Conservation (phyloP, 2,888 invertebrate species). For the Aethes cnicana region DNA sequence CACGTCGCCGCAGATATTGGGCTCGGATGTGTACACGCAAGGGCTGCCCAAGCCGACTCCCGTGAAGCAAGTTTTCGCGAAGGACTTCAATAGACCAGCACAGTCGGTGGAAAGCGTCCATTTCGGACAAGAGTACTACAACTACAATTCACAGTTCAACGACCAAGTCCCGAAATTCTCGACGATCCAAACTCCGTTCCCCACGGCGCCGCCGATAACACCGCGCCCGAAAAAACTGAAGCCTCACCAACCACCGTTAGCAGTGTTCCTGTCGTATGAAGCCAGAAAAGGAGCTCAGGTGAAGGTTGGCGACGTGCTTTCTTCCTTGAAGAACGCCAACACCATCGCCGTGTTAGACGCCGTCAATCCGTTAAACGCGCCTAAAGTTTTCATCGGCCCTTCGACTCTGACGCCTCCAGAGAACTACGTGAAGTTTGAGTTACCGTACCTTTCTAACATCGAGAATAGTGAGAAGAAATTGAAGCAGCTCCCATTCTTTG, state of each 20-base stretch:
- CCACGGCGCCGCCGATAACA: conserved; percentile 69
- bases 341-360: conserved; percentile 90
- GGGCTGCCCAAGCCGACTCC: conserved; percentile 50
- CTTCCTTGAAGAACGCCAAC: conserved; percentile 86
- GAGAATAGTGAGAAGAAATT: conserved; percentile 88
- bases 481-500: conserved; percentile 90
- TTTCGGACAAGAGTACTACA: conserved; percentile 54
- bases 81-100: conserved; percentile 54
- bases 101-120: conserved; percentile 53
- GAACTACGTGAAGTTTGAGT: conserved; percentile 90
- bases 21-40: conserved; percentile 59
- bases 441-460: conserved; percentile 90
- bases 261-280: conserved; percentile 88
- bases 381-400: conserved; percentile 91
- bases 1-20: conserved; percentile 51
- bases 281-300: conserved; percentile 72
- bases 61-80: conserved; percentile 48
- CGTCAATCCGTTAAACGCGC: conserved; percentile 85
- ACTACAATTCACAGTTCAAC: conserved; percentile 59
- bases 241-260: conserved; percentile 92
- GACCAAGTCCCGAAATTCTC: conserved; percentile 69
- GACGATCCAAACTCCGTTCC: conserved; percentile 61
- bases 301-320: conserved; percentile 87
- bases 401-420: conserved; percentile 86
- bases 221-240: conserved; percentile 83